These are phyloP conservation scores for Merluccius polli DNA, from an alignment of 2,797 vertebrate species.

Conservation along the genomic window DNA sequence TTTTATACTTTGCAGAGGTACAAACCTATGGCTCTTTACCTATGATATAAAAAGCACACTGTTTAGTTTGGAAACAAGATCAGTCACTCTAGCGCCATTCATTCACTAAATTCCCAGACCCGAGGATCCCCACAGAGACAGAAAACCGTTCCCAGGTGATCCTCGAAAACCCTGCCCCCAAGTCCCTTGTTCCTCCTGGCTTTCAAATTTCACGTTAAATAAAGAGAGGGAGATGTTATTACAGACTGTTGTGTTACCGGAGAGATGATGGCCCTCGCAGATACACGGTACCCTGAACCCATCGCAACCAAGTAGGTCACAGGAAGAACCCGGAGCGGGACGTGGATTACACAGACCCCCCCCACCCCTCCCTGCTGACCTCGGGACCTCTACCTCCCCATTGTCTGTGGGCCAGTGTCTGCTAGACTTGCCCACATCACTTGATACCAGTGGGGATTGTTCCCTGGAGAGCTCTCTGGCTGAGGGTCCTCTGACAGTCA, in stretches of 20 bases:
- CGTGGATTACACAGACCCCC: not conserved
- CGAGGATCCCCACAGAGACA: not conserved
- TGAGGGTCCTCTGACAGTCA: slow-evolving; percentile 2
- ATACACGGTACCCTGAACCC: not conserved
- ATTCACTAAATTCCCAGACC: not conserved
- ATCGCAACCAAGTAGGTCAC: not conserved
- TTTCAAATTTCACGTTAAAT: not conserved
- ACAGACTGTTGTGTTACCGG: not conserved
- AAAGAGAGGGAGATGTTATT: slow-evolving; percentile 3
- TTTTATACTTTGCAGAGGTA: not conserved
- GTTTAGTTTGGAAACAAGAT: not conserved
- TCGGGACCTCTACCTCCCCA: not conserved
- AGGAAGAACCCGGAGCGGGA: not conserved
- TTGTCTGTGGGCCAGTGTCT: not conserved
- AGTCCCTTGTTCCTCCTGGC: not conserved
- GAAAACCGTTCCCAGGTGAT: not conserved
- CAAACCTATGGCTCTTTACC: not conserved
- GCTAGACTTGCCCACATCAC: not conserved
- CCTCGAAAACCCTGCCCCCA: not conserved
- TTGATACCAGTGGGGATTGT: slow-evolving; percentile 3
- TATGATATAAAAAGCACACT: not conserved
- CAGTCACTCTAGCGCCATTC: not conserved
- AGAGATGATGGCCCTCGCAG: not conserved
- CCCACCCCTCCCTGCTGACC: not conserved
- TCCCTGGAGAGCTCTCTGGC: slow-evolving; percentile 13